Evolutionary conservation across 2,113 vertebrate species (phyloP).

Genomic region (Hystrix cristata): DNA sequence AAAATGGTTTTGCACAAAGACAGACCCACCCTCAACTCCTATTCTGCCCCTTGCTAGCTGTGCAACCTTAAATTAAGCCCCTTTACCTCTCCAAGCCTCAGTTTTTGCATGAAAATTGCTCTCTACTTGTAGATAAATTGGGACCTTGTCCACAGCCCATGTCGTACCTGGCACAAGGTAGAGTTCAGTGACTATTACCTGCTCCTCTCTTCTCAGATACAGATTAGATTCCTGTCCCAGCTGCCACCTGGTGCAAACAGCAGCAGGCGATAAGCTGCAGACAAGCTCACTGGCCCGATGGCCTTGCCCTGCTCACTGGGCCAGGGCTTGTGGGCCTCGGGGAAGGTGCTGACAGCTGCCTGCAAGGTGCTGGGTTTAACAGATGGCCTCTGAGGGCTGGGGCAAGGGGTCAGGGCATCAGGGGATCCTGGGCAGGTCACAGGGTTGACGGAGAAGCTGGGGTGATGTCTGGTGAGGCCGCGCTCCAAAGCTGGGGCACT

Average conservation of each 20-base stretch:
- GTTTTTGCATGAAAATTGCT: not conserved
- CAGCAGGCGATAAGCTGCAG: not conserved
- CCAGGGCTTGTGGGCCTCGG: conserved; percentile 63
- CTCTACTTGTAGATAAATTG: not conserved
- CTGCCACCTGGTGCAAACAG: not conserved
- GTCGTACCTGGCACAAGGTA: fast-evolving
- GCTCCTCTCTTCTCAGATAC: not conserved
- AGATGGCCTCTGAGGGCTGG: conserved; percentile 45
- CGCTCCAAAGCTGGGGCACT: not conserved
- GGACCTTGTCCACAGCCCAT: not conserved
- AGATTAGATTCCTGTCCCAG: too few relatives aligned
- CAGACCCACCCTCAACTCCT: not conserved
- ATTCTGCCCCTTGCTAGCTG: not conserved
- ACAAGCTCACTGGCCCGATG: not conserved
- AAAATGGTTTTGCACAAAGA: not conserved
- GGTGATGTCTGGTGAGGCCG: not conserved
- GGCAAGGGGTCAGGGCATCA: not conserved
- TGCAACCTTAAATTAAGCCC: not conserved
- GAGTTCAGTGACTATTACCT: fast-evolving
- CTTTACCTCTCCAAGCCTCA: not conserved
- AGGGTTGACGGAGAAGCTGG: conserved; percentile 41
- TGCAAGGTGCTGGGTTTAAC: conserved; percentile 69
- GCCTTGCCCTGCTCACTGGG: not conserved
- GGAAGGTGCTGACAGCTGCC: not conserved
- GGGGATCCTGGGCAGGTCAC: conserved; percentile 48